phyloP scores from a whole-genome alignment of 1,140 invertebrate species.

The Caenorhabditis latens region DNA sequence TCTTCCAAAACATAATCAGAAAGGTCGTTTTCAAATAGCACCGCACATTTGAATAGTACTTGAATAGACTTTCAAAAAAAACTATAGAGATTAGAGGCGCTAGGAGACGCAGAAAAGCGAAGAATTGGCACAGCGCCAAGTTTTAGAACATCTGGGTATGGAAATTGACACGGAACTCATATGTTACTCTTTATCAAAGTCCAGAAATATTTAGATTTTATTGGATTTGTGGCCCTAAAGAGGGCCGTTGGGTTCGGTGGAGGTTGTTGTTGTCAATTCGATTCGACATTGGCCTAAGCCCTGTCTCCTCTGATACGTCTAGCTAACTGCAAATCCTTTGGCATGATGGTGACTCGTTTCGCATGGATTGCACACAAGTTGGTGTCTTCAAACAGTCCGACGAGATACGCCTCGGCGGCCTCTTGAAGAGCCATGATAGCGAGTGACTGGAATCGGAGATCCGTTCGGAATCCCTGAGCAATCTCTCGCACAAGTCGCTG shows the following conservation, averaged over 20 bases:
- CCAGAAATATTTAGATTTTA: too few species aligned
- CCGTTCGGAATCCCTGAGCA: slow-evolving; percentile 84
- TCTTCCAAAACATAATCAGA: too few species aligned
- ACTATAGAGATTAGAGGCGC: too few species aligned
- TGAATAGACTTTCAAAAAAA: too few species aligned
- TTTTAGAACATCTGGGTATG: too few species aligned
- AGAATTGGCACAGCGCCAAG: too few species aligned
- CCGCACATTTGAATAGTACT: too few species aligned
- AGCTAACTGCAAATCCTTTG: slow-evolving; percentile 92
- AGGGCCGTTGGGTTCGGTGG: slow-evolving; percentile 68
- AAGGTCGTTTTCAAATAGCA: too few species aligned
- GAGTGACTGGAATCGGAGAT: slow-evolving; percentile 86
- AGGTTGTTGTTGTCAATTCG: background rate
- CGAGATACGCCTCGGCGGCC: slow-evolving; percentile 90
- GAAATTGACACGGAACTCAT: too few species aligned
- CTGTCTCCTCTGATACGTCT: slow-evolving; percentile 83
- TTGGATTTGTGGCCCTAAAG: slow-evolving; percentile 69
- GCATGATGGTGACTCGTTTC: slow-evolving; percentile 94
- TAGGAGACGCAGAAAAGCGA: too few species aligned
- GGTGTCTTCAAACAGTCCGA: slow-evolving; percentile 90
- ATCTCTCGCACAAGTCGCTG: slow-evolving; percentile 82
- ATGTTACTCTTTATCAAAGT: too few species aligned
- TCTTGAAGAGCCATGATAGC: slow-evolving; percentile 86
- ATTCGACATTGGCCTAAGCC: slow-evolving; percentile 78
- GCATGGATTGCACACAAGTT: slow-evolving; percentile 94